phyloP scores from a whole-genome alignment of 2,113 vertebrate species.

The Condylura cristata region DNA sequence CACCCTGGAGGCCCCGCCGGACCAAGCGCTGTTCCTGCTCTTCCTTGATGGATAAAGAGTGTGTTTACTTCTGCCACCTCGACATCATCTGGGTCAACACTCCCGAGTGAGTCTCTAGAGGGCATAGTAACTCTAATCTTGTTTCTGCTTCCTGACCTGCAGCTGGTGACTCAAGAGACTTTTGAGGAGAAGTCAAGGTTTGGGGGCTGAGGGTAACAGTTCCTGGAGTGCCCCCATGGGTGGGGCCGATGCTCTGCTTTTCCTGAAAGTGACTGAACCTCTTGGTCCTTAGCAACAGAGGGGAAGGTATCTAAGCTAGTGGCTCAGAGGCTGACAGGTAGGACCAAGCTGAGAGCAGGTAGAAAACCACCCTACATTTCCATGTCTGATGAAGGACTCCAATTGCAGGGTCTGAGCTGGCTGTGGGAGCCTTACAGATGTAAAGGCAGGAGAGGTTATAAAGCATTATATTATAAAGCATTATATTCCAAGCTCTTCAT shows the following conservation, averaged over 20 bases:
- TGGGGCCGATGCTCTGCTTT: not conserved
- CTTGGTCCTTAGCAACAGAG: not conserved
- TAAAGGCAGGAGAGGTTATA: not conserved
- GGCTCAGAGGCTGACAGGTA: not conserved
- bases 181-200: not conserved
- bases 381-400: not conserved
- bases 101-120: slow-evolving; percentile 92
- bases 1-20: slow-evolving; percentile 82
- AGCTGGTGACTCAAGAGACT: not conserved
- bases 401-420: not conserved
- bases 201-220: not conserved
- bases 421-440: not conserved
- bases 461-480: not conserved
- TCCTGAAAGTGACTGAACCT: not conserved
- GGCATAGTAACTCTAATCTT: slow-evolving; percentile 56
- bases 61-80: slow-evolving; percentile 98
- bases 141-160: not conserved
- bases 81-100: slow-evolving; percentile 99
- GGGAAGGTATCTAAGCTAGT: not conserved
- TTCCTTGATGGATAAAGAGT: slow-evolving; percentile 95
- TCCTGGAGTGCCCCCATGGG: not conserved
- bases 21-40: slow-evolving; percentile 96
- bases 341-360: not conserved
- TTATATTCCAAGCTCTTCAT: not conserved
- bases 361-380: not conserved